A percentile compares a stretch with the other conserved stretches of the same genome.
phyloP scores from a whole-genome alignment of 2,113 vertebrate species.

The Rousettus leschenaultii region DNA sequence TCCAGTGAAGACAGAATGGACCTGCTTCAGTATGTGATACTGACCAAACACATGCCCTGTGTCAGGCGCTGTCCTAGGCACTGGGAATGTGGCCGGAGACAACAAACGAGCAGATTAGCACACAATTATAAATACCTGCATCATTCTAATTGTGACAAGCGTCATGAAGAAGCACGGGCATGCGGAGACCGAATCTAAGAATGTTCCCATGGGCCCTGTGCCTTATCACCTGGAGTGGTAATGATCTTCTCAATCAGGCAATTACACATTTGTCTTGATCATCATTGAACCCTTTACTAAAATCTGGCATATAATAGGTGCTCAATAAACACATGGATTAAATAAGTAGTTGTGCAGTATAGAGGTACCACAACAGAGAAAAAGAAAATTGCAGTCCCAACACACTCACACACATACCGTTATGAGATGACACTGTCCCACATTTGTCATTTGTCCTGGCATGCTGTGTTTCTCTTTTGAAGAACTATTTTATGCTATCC shows the following conservation, averaged over 20 bases:
- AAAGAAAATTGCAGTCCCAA: background rate
- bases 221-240: accelerated
- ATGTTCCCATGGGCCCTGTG: accelerated
- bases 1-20: background rate
- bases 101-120: no score
- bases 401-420: background rate
- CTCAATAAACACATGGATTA: background rate
- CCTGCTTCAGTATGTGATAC: accelerated
- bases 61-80: background rate
- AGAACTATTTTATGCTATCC: background rate
- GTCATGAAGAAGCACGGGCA: accelerated
- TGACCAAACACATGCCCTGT: accelerated
- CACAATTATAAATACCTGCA: accelerated
- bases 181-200: no score
- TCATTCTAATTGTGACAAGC: accelerated
- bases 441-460: background rate
- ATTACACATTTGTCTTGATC: background rate
- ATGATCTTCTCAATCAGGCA: background rate
- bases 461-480: background rate
- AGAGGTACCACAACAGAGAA: background rate
- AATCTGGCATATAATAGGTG: background rate
- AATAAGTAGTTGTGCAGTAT: background rate
- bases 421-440: background rate
- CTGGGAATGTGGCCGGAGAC: background rate
- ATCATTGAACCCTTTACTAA: background rate